Conservation (phyloP, 2,797 vertebrate species). For the Cuculus canorus region DNA sequence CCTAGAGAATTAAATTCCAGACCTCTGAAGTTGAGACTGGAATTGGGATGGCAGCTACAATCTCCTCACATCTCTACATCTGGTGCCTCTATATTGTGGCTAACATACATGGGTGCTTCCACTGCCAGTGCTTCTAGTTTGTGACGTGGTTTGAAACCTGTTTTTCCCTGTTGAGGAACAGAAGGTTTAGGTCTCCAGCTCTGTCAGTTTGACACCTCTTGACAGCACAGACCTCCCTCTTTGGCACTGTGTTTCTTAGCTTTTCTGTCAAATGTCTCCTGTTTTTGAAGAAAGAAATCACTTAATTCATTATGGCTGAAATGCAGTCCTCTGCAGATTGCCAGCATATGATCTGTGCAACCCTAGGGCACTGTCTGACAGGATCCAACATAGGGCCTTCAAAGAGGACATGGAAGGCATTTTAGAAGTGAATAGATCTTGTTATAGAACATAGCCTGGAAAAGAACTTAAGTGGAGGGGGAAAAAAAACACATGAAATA, state of each 20-base stretch:
- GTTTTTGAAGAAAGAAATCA: conserved; percentile 46
- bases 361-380: not conserved
- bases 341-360: not conserved
- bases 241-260: conserved; percentile 30
- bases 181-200: conserved; percentile 60
- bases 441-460: not conserved
- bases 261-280: conserved; percentile 42
- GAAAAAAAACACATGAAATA: not conserved
- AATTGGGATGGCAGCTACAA: not conserved
- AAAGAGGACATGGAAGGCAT: not conserved
- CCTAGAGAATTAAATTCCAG: not conserved
- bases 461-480: not conserved
- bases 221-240: conserved; percentile 57
- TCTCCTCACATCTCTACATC: conserved; percentile 9
- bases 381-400: not conserved
- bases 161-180: conserved; percentile 45
- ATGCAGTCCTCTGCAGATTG: not conserved
- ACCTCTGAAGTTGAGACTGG: not conserved
- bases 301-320: conserved; percentile 48
- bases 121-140: conserved; percentile 37
- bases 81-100: conserved; percentile 10
- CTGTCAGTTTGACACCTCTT: conserved; percentile 57
- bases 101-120: conserved; percentile 37
- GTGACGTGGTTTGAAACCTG: conserved; percentile 56
- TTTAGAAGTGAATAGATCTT: conserved; percentile 19